phyloP scores from a whole-genome alignment of 2,797 vertebrate genomes.

The Chlorospingus flavigularis region DNA sequence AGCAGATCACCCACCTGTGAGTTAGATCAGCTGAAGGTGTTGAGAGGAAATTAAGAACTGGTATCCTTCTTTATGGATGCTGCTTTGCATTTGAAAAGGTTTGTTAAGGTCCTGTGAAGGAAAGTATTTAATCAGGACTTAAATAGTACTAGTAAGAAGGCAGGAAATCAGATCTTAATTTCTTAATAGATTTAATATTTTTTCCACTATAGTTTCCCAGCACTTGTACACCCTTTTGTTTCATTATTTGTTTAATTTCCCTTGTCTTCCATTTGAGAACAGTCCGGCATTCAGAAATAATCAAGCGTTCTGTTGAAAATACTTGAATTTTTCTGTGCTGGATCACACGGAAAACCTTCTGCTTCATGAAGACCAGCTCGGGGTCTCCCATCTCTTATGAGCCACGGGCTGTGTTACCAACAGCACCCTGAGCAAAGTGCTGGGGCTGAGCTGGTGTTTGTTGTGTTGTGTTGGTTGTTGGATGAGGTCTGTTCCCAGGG shows the following conservation, averaged over 20 bases:
- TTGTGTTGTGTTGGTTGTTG: neutral
- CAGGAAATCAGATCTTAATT: neutral
- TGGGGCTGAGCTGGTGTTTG: neutral
- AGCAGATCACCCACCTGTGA: neutral
- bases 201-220: neutral
- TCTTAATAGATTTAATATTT: neutral
- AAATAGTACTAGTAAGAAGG: neutral
- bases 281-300: neutral
- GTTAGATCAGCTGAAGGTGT: neutral
- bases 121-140: neutral
- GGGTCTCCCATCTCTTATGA: too few relatives aligned
- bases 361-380: neutral
- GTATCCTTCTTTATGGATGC: accelerated
- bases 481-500: neutral
- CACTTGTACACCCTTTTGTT: neutral
- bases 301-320: neutral
- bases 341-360: neutral
- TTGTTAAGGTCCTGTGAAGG: neutral
- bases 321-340: neutral
- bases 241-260: neutral
- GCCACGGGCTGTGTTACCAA: accelerated
- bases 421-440: too few relatives aligned
- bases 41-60: neutral
- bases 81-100: neutral
- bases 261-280: neutral